Evolutionary conservation across 2,888 invertebrate genomes (phyloP).

Genomic region (Labia minor): DNA sequence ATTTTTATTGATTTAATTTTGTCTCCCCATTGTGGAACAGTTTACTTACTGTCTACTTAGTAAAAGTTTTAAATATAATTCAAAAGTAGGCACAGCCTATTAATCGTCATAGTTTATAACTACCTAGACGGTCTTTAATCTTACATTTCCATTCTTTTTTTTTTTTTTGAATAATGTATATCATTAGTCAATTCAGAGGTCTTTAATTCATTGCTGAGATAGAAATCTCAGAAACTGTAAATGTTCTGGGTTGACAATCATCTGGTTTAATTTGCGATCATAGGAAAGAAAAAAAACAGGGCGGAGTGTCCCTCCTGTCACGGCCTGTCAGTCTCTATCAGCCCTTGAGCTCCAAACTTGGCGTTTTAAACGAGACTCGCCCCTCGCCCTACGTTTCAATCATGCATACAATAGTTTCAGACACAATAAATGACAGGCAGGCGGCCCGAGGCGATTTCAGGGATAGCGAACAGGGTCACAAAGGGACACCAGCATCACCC

Average conservation of each 20-base stretch:
- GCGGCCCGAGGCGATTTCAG: neutral
- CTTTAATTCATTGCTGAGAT: neutral
- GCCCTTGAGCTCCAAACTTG: neutral
- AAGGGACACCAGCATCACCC: neutral
- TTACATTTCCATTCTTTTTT: neutral
- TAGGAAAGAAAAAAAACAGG: neutral
- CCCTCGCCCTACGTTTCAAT: slow-evolving; percentile 13
- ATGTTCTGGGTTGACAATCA: neutral
- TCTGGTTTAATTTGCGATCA: neutral
- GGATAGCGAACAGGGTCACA: neutral
- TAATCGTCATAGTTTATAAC: no score
- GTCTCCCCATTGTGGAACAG: no score
- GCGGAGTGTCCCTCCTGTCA: neutral
- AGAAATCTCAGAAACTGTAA: neutral
- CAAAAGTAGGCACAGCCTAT: no score
- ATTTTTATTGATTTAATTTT: no score
- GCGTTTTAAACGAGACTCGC: neutral
- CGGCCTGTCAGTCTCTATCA: neutral
- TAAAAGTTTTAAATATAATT: no score
- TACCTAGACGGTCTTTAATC: no score
- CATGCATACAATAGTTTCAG: slow-evolving; percentile 3
- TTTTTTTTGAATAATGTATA: neutral
- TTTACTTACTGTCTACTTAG: no score
- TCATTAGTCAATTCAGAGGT: neutral
- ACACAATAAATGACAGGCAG: neutral